phyloP scores from a whole-genome alignment of 2,888 invertebrate species.

The Chirona hameri region DNA sequence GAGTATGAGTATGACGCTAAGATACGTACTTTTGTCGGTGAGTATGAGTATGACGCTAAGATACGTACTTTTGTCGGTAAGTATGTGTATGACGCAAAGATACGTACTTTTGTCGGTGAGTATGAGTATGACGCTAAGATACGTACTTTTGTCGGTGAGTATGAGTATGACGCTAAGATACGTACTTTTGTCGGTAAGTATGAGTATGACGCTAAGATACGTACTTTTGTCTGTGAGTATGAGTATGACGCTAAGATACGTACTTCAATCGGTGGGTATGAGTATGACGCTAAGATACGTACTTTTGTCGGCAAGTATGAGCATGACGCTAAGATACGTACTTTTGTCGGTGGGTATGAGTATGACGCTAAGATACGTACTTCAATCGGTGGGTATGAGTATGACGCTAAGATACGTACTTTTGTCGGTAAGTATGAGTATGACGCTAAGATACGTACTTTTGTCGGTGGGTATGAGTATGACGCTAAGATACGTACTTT shows the following conservation, averaged over 20 bases:
- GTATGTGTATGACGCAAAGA: background rate
- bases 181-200: background rate
- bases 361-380: constrained; percentile 29
- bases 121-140: background rate
- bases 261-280: background rate
- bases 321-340: constrained; percentile 74
- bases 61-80: background rate
- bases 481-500: constrained; percentile 58
- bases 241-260: constrained; percentile 82
- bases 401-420: constrained; percentile 68
- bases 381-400: constrained; percentile 88
- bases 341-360: background rate
- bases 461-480: constrained; percentile 95
- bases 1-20: constrained; percentile 90
- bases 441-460: constrained; percentile 32
- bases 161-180: constrained; percentile 92
- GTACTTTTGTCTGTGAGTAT: constrained; percentile 79
- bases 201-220: background rate
- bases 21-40: no score
- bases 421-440: background rate
- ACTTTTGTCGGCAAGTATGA: constrained; percentile 84
- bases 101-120: background rate
- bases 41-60: no score
- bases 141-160: constrained; percentile 71
- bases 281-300: background rate